phyloP scores from a whole-genome alignment of 2,888 invertebrate genomes.

The Tenthredo distinguenda region DNA sequence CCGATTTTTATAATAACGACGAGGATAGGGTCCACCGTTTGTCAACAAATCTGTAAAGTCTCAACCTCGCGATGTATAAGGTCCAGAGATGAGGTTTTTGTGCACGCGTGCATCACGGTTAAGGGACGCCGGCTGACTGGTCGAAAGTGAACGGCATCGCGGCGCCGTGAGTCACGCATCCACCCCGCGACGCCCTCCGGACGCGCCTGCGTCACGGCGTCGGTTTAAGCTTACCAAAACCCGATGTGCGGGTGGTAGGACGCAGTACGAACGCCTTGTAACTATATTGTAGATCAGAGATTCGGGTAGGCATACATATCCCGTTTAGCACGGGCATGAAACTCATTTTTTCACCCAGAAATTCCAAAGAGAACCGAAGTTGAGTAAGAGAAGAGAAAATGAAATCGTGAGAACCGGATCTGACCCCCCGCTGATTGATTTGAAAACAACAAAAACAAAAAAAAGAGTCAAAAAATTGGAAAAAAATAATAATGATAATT shows the following conservation, averaged over 20 bases:
- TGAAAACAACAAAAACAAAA: background rate
- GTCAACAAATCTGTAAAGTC: slow-evolving; percentile 37
- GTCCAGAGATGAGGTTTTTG: background rate
- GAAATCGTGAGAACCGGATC: background rate
- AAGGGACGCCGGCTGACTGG: slow-evolving; percentile 69
- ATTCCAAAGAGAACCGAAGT: background rate
- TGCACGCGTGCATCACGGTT: slow-evolving; percentile 58
- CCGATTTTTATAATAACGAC: background rate
- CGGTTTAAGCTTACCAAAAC: slow-evolving; percentile 36
- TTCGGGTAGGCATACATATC: background rate
- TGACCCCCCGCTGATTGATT: no score
- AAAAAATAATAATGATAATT: background rate
- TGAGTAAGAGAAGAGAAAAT: background rate
- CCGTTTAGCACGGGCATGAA: background rate
- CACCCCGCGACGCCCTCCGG: slow-evolving; percentile 40
- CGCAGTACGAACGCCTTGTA: slow-evolving; percentile 11
- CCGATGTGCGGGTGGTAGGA: slow-evolving; percentile 4
- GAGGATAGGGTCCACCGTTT: background rate
- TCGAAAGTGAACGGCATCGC: slow-evolving; percentile 56
- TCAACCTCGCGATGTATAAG: slow-evolving; percentile 49
- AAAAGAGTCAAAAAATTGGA: background rate
- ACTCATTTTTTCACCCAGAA: background rate
- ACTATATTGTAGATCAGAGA: slow-evolving; percentile 9
- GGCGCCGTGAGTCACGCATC: slow-evolving; percentile 50
- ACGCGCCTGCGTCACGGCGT: slow-evolving; percentile 50